These are phyloP conservation scores for Orchestia grillus DNA, from an alignment of 1,140 invertebrate genomes.

Conservation along the genomic window DNA sequence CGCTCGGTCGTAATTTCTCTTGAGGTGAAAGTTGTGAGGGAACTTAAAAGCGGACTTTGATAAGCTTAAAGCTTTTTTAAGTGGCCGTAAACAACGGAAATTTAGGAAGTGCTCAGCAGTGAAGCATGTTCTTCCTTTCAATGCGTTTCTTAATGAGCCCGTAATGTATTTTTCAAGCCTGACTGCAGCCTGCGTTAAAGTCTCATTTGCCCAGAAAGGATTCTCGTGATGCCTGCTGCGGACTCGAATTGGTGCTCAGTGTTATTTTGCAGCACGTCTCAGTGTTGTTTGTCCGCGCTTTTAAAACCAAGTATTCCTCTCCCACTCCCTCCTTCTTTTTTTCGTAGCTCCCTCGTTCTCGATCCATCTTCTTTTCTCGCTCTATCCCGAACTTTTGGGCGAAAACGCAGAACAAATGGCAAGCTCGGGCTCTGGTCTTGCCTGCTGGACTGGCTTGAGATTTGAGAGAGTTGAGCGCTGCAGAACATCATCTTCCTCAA, in stretches of 20 bases:
- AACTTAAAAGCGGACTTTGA: conserved; percentile 54
- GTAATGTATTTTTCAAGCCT: neutral
- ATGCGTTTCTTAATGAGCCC: neutral
- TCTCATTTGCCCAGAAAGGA: neutral
- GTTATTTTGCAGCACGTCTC: neutral
- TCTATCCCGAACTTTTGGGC: too few species aligned
- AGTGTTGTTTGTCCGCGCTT: neutral
- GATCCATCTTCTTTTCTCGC: too few species aligned
- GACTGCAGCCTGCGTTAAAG: neutral
- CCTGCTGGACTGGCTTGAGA: too few species aligned
- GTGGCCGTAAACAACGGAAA: conserved; percentile 8
- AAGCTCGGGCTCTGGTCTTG: too few species aligned
- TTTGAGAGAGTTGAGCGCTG: too few species aligned
- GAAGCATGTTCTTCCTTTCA: neutral
- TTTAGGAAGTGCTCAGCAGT: conserved; percentile 12
- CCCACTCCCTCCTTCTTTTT: too few species aligned
- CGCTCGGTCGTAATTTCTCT: conserved; percentile 1
- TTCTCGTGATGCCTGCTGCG: neutral
- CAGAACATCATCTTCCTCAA: too few species aligned
- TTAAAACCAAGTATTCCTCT: too few species aligned
- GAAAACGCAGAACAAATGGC: too few species aligned
- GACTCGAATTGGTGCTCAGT: neutral
- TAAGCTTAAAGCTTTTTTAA: conserved; percentile 46
- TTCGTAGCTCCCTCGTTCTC: too few species aligned
- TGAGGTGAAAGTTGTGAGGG: conserved; percentile 47